Base-by-base conservation (phyloP, 2,888 invertebrate species). In the Gonocerus acuteangulatus region DNA sequence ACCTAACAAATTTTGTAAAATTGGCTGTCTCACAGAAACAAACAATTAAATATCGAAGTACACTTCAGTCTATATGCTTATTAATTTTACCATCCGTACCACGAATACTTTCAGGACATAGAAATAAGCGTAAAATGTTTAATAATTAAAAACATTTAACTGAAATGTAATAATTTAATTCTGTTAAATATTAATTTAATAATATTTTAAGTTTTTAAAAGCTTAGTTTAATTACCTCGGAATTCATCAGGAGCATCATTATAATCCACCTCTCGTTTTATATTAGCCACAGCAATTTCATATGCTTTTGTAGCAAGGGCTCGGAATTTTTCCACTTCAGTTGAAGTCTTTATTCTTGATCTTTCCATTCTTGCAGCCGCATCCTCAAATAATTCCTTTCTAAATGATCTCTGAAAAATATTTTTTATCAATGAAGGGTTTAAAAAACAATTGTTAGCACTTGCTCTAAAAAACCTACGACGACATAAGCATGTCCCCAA, bases 171-270 rank as follows among this genome's bases (percentile, higher is more conserved):
- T n/a, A n/a, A n/a, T n/a, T n/a, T n/a, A n/a, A n/a, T n/a, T n/a
- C n/a, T n/a, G n/a, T n/a, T n/a, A n/a, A n/a, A n/a, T n/a, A n/a
- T n/a, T n/a, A n/a, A n/a, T n/a, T n/a, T n/a, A n/a, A n/a, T n/a
- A n/a, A n/a, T n/a, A n/a, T n/a, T n/a, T n/a, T n/a, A n/a, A n/a
- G n/a, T n/a, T n/a, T n/a, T n/a, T n/a, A n/a, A n/a, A n/a, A n/a
- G n/a, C n/a, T n/a, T n/a, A n/a, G n/a, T n/a, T n/a, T n/a, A n/a
- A 63, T 64, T 66, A 79, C 80, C 80, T 74, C 87, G 85, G 74
- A 95, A 96, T 75, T 95, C 95, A 69, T 95, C 95, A 0, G 96
- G 95, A 36, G 95, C 94, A 75, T 95, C 95, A 19, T 91, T 92
- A 73, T 86, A 89, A 76, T 95, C 95, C 69, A 94, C 88, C 71